Evolutionary conservation across 2,797 vertebrate species (phyloP).

Genomic region (Spondyliosoma cantharus): DNA sequence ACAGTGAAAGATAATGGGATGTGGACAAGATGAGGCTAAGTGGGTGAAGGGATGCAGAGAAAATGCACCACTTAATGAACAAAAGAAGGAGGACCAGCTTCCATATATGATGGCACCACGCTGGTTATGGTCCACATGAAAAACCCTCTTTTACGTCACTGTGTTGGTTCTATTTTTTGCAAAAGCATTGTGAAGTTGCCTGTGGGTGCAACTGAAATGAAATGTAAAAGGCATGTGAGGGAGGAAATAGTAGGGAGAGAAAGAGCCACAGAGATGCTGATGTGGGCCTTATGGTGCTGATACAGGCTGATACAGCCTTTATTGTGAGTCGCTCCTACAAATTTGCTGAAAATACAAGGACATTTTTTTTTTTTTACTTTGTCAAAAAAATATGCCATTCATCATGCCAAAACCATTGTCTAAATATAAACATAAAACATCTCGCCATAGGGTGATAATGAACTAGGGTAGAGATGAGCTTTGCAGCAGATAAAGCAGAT

Average conservation of each 20-base stretch:
- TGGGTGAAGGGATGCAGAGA: slow-evolving; percentile 55
- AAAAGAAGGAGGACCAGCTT: slow-evolving; percentile 29
- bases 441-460: background rate
- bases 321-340: slow-evolving; percentile 30
- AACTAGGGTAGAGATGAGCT: background rate
- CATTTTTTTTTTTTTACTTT: background rate
- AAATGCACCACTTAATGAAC: slow-evolving; percentile 45
- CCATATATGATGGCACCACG: slow-evolving; percentile 24
- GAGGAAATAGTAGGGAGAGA: slow-evolving; percentile 45
- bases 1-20: slow-evolving; percentile 48
- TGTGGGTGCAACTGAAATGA: slow-evolving; percentile 59
- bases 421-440: background rate
- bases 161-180: slow-evolving; percentile 15
- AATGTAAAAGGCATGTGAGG: slow-evolving; percentile 47
- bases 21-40: slow-evolving; percentile 55
- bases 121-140: slow-evolving; percentile 31
- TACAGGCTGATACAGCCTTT: slow-evolving; percentile 57
- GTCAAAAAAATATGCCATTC: slow-evolving; percentile 34
- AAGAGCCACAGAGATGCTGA: slow-evolving; percentile 65
- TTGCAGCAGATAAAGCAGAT: slow-evolving; percentile 28
- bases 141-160: slow-evolving; percentile 32
- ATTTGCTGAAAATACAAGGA: slow-evolving; percentile 39
- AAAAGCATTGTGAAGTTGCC: slow-evolving; percentile 48
- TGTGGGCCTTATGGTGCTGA: slow-evolving; percentile 29
- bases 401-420: slow-evolving; percentile 17